phyloP scores from a whole-genome alignment of 1,140 invertebrate genomes.

The Lepidostoma basale region DNA sequence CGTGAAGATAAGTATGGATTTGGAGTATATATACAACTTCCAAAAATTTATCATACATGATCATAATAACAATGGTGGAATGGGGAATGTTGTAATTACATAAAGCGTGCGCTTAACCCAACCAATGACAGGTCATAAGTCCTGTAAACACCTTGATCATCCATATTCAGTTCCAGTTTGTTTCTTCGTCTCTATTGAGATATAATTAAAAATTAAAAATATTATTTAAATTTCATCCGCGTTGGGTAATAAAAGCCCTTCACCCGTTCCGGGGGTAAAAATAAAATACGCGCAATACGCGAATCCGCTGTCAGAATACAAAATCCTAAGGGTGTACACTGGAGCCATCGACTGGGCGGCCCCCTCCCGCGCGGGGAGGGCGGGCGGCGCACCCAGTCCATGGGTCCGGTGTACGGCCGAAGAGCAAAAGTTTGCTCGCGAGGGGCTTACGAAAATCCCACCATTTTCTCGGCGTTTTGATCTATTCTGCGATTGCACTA shows the following conservation, averaged over 20 bases:
- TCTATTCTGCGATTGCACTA: slow-evolving; percentile 36
- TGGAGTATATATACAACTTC: too few species aligned
- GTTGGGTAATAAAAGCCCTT: slow-evolving; percentile 30
- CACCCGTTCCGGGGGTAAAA: slow-evolving; percentile 43
- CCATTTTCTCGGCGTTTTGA: slow-evolving; percentile 35
- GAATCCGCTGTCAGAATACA: slow-evolving; percentile 47
- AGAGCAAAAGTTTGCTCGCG: slow-evolving; percentile 36
- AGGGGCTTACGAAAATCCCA: slow-evolving; percentile 44
- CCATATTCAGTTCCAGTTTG: too few species aligned
- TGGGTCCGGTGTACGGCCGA: slow-evolving; percentile 30
- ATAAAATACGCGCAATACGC: slow-evolving; percentile 48
- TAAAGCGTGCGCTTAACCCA: too few species aligned
- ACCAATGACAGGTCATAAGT: too few species aligned
- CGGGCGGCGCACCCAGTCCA: slow-evolving; percentile 10
- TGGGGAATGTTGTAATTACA: too few species aligned
- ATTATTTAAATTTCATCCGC: too few species aligned
- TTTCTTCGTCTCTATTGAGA: too few species aligned
- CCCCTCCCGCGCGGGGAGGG: background rate
- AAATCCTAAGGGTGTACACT: slow-evolving; percentile 47
- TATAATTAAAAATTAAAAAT: too few species aligned
- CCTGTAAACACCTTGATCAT: too few species aligned
- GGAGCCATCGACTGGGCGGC: slow-evolving; percentile 9
- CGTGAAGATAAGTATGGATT: too few species aligned
- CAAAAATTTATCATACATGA: too few species aligned
- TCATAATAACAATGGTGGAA: too few species aligned